Evolutionary conservation across 2,113 vertebrate genomes (phyloP).

Genomic region (Chaetodon trifascialis): DNA sequence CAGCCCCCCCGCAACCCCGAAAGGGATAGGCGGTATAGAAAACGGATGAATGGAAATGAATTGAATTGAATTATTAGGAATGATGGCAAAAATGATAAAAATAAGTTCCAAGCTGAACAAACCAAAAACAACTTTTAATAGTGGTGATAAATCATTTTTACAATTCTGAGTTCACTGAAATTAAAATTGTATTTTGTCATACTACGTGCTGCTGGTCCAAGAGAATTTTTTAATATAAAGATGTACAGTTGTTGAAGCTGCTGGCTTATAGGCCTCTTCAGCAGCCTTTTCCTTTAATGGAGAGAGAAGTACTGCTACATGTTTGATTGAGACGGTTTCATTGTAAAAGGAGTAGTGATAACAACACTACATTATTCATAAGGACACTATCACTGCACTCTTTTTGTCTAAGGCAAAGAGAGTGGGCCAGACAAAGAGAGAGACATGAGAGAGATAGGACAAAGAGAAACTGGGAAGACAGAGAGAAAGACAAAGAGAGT

Average conservation of each 20-base stretch:
- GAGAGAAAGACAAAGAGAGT: constrained; percentile 16
- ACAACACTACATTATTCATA: constrained; percentile 65
- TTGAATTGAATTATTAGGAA: too few species aligned
- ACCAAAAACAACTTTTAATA: too few species aligned
- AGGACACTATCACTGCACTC: constrained; percentile 45
- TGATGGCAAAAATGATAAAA: too few species aligned
- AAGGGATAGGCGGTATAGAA: too few species aligned
- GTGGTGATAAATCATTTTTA: too few species aligned
- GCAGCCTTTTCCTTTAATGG: constrained; percentile 60
- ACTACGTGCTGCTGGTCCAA: background rate
- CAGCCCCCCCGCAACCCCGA: too few species aligned
- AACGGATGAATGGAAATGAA: too few species aligned
- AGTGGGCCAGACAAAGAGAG: constrained; percentile 4
- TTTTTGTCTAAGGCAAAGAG: constrained; percentile 27
- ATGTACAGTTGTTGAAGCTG: background rate
- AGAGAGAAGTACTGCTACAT: constrained; percentile 71
- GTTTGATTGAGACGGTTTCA: constrained; percentile 78
- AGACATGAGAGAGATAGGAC: constrained; percentile 26
- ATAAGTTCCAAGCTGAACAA: too few species aligned
- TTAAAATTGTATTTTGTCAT: background rate
- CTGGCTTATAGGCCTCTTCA: background rate
- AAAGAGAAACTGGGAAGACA: constrained; percentile 9
- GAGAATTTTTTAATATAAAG: constrained; percentile 7
- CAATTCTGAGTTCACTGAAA: too few species aligned
- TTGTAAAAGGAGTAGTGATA: constrained; percentile 74